A percentile compares a stretch with the other conserved stretches of the same genome.
Evolutionary conservation across 2,888 invertebrate genomes (phyloP).

Genomic region (Junonia oenone): DNA sequence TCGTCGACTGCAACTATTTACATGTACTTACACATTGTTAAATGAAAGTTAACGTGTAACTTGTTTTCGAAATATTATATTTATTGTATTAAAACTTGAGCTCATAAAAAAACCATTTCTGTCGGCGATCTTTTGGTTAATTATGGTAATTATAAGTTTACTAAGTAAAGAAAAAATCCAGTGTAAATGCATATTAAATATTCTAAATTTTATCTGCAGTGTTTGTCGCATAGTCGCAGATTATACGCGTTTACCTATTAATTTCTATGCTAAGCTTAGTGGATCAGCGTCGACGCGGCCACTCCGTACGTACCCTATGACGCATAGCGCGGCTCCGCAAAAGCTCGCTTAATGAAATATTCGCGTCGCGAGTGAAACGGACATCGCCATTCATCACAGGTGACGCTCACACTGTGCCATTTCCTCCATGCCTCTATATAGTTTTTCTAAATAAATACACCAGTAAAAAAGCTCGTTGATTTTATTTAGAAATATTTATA

Average conservation of each 20-base stretch:
- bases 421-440: conserved; percentile 28
- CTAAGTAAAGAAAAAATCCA: no score
- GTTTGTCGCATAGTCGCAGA: conserved; percentile 45
- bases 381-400: conserved; percentile 68
- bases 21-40: no score
- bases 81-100: no score
- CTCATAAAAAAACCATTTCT: no score
- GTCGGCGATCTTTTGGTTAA: no score
- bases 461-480: no score
- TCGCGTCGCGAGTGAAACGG: conserved; percentile 61
- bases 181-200: conserved; percentile 10
- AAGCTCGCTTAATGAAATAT: conserved; percentile 73
- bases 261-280: conserved; percentile 68
- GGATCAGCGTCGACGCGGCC: conserved; percentile 67
- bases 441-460: conserved; percentile 5
- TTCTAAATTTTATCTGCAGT: conserved; percentile 23
- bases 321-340: conserved; percentile 63
- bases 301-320: conserved; percentile 62
- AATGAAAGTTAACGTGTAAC: no score
- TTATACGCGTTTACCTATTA: conserved; percentile 55
- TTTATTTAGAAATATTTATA: no score
- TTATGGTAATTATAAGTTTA: no score
- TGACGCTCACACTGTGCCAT: conserved; percentile 49
- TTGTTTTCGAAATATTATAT: no score
- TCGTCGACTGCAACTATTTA: not conserved